These are phyloP conservation scores for Xenops minutus DNA, from an alignment of 2,797 vertebrate species.

Conservation along the genomic window DNA sequence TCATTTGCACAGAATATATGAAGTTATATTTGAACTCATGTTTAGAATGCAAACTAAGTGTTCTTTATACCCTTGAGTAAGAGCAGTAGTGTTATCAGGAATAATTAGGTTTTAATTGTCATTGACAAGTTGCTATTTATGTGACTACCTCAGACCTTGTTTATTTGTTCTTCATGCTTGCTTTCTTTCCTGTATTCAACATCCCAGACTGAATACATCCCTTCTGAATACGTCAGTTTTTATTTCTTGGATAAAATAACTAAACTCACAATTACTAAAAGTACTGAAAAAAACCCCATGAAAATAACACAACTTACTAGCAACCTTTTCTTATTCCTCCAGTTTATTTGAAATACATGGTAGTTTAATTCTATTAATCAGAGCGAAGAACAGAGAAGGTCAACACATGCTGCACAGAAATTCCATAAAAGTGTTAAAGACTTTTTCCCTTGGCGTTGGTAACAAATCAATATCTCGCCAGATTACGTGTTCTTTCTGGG, in stretches of 20 bases:
- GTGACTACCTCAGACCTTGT: neutral
- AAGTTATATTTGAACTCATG: neutral
- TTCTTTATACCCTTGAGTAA: conserved; percentile 9
- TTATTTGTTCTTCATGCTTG: neutral
- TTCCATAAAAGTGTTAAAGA: neutral
- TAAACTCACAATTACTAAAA: neutral
- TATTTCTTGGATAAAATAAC: neutral
- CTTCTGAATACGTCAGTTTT: neutral
- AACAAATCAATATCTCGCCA: neutral
- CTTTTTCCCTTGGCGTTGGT: neutral
- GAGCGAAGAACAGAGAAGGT: neutral
- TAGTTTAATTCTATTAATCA: conserved; percentile 1
- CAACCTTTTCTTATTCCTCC: neutral
- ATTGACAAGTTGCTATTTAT: neutral
- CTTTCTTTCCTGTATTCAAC: neutral
- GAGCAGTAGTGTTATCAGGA: neutral
- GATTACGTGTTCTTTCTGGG: neutral
- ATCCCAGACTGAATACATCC: neutral
- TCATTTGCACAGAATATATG: neutral
- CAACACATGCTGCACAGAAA: neutral
- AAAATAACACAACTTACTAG: neutral
- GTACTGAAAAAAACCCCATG: neutral
- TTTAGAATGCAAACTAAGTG: neutral
- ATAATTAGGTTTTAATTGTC: conserved; percentile 30
- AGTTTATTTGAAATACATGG: neutral